Evolutionary conservation across 92 coral and sea anemone genomes (phyloP), one percentile per base, ranked within the genome.

Genomic region (Bergia puertoricense): DNA sequence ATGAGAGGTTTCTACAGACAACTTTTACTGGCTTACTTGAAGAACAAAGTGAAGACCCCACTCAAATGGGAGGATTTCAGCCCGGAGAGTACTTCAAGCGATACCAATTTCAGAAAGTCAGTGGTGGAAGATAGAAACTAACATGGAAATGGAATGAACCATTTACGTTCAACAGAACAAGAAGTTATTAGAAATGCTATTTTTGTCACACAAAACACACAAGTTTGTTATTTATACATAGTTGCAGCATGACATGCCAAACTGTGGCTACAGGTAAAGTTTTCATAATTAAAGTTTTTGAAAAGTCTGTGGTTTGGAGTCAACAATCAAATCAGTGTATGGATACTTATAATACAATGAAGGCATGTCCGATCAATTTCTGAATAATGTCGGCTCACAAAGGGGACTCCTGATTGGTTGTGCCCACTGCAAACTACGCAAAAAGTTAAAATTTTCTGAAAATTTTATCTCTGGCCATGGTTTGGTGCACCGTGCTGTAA

Each of bases 261-360:
- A 69, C 74, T 69, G 74, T 69, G 30, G 36, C 74, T 69, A 69
- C 74, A 69, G 74, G 38, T 69, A 69, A 69, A 69, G 74, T 69
- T 69, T 69, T 69, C 74, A 4, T 69, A 69, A 69, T 69, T 69
- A 69, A 69, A 18, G 38, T 69, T 69, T 69, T 69, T 69, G 38
- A 69, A 69, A 69, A 69, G 74, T 69, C 74, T 69, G 74, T 69
- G 74, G 74, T 69, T 69, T 69, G 74, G 74, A 23, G 74, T 69
- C 38, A 2, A 69, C 74, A 69, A 69, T 69, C 74, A 69, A 23
- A 23, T 18, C 30, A 30, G 30, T 30, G 30, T 30, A 30, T 30
- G 30, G 30, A 30, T 30, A 30, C 30, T 30, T 30, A 30, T 30
- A 30, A 30, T 30, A 30, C 30, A 30, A 30, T 30, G 30, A 30